Conservation (phyloP, 2,888 invertebrate genomes). For the Agrotis segetum region DNA sequence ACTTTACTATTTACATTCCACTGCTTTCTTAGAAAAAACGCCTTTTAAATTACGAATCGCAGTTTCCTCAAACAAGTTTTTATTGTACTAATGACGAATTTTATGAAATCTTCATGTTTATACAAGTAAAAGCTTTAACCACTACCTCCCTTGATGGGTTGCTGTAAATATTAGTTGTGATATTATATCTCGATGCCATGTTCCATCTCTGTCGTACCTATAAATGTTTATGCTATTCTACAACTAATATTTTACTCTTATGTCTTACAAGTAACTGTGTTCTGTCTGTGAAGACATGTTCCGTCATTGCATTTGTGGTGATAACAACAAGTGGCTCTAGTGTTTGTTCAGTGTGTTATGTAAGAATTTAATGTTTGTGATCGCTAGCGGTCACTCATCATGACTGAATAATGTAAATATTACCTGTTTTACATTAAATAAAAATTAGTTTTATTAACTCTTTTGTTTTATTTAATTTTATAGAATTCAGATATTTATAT, state of each 20-base stretch:
- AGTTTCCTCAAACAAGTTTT: slow-evolving; percentile 26
- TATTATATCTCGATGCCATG: slow-evolving; percentile 85
- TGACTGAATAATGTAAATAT: slow-evolving; percentile 90
- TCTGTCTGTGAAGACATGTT: slow-evolving; percentile 48
- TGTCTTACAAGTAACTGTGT: slow-evolving; percentile 52
- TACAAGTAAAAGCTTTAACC: slow-evolving; percentile 82
- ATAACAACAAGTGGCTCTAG: slow-evolving; percentile 56
- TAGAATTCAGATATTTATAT: slow-evolving; percentile 20
- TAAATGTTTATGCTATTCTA: slow-evolving; percentile 56
- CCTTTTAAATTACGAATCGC: slow-evolving; percentile 2
- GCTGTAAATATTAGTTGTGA: slow-evolving; percentile 85
- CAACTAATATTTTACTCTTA: slow-evolving; percentile 61
- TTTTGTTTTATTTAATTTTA: slow-evolving; percentile 58
- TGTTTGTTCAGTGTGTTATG: slow-evolving; percentile 61
- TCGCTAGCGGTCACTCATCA: slow-evolving; percentile 75
- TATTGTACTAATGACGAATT: slow-evolving; percentile 33
- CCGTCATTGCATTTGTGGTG: slow-evolving; percentile 59
- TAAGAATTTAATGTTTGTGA: slow-evolving; percentile 72
- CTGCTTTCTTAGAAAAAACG: neutral
- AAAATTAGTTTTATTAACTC: slow-evolving; percentile 80
- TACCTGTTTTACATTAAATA: slow-evolving; percentile 86
- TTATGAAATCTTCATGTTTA: slow-evolving; percentile 51
- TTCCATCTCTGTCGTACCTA: slow-evolving; percentile 66
- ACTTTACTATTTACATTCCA: too few relatives aligned
- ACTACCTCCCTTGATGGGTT: slow-evolving; percentile 76